Conservation (phyloP, 2,797 vertebrate genomes). For the Argentina silus region DNA sequence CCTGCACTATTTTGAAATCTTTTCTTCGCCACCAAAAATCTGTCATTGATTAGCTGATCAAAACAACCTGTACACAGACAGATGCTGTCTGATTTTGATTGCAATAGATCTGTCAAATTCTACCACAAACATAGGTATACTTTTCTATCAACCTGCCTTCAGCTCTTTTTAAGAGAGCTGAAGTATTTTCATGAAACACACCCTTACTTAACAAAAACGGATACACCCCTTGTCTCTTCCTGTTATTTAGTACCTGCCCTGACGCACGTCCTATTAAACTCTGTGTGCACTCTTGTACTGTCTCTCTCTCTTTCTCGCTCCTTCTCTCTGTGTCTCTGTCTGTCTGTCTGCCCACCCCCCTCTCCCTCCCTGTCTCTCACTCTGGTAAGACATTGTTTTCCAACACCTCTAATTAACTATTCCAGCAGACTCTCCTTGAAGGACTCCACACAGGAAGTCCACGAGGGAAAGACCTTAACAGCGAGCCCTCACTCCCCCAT, state of each 20-base stretch:
- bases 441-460: slow-evolving; percentile 64
- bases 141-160: not conserved
- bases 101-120: not conserved
- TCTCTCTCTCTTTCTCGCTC: slow-evolving; percentile 12
- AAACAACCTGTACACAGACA: not conserved
- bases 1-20: not conserved
- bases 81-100: not conserved
- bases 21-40: not conserved
- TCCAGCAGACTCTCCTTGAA: slow-evolving; percentile 55
- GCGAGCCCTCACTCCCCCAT: slow-evolving; percentile 58
- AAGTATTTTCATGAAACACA: slow-evolving; percentile 69
- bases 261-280: slow-evolving; percentile 82
- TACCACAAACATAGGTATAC: not conserved
- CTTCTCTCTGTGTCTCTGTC: slow-evolving; percentile 1
- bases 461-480: slow-evolving; percentile 63
- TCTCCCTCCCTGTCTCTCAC: not conserved
- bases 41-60: not conserved
- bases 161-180: not conserved
- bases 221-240: slow-evolving; percentile 79
- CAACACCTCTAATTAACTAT: slow-evolving; percentile 54
- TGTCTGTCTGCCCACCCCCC: slow-evolving; percentile 33
- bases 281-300: slow-evolving; percentile 64
- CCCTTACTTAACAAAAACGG: slow-evolving; percentile 73
- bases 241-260: slow-evolving; percentile 85
- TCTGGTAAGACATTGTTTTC: slow-evolving; percentile 44